phyloP scores from a whole-genome alignment of 2,113 vertebrate species.

The Piaya cayana region DNA sequence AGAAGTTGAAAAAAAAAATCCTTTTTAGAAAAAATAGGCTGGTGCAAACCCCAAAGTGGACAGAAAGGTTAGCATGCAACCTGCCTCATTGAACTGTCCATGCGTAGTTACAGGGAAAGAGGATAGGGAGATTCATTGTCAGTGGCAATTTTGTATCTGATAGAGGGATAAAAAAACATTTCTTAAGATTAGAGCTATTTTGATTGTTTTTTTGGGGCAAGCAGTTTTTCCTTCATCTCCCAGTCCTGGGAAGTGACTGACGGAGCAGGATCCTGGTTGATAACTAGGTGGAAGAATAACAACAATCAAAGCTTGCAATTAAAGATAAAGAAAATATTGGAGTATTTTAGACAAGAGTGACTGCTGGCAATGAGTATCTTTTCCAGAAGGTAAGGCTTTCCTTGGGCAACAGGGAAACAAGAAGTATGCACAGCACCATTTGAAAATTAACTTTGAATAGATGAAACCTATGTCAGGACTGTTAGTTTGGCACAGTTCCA shows the following conservation, averaged over 20 bases:
- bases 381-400: neutral
- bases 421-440: neutral
- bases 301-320: accelerated
- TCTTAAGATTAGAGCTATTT: neutral
- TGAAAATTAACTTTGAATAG: neutral
- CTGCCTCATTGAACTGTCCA: neutral
- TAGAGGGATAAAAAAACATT: neutral
- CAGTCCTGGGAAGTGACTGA: neutral
- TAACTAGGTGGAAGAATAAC: neutral
- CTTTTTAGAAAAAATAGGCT: neutral
- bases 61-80: neutral
- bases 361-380: neutral
- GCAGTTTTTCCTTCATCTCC: neutral
- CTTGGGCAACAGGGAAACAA: accelerated
- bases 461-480: neutral
- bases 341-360: neutral
- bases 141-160: neutral
- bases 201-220: neutral
- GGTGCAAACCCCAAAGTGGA: neutral
- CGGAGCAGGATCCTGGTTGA: accelerated
- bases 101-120: neutral
- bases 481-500: constrained; percentile 11
- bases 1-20: neutral
- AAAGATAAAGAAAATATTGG: neutral
- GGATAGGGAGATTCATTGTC: accelerated